Conservation (phyloP, 92 coral and sea anemone genomes). For the Umimayanthus kanabou region DNA sequence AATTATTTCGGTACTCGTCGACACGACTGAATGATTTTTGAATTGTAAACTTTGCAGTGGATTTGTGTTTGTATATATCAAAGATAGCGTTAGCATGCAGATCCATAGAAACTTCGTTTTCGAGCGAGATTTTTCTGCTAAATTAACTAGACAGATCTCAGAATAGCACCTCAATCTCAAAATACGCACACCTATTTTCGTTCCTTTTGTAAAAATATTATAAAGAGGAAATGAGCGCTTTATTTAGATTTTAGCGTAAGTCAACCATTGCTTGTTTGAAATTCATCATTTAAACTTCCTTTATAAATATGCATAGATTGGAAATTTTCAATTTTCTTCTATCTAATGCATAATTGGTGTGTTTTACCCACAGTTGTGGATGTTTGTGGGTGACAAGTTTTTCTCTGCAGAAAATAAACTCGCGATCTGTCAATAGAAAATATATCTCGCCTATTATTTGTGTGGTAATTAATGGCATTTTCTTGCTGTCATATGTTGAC, state of each 20-base stretch:
- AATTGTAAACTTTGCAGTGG: not conserved
- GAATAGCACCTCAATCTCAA: conserved; percentile 8
- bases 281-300: conserved; percentile 23
- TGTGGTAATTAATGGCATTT: not conserved
- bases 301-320: conserved; percentile 31
- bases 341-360: conserved; percentile 40
- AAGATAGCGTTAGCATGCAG: conserved; percentile 11
- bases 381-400: conserved; percentile 12
- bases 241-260: conserved; percentile 20
- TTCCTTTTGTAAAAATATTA: conserved; percentile 28
- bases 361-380: conserved; percentile 25
- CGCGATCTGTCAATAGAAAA: not conserved
- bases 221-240: conserved; percentile 33
- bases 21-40: conserved; percentile 11
- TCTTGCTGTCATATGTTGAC: not conserved
- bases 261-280: conserved; percentile 28
- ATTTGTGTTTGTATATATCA: conserved; percentile 5
- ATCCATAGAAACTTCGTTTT: not conserved
- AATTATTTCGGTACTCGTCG: not conserved
- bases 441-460: not conserved
- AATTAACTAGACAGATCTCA: not conserved
- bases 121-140: not conserved
- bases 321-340: conserved; percentile 24
- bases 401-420: not conserved
- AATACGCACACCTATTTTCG: conserved; percentile 4